Evolutionary conservation across 1,140 invertebrate species (phyloP).

Genomic region (Pseudomyrmex dendroicus): DNA sequence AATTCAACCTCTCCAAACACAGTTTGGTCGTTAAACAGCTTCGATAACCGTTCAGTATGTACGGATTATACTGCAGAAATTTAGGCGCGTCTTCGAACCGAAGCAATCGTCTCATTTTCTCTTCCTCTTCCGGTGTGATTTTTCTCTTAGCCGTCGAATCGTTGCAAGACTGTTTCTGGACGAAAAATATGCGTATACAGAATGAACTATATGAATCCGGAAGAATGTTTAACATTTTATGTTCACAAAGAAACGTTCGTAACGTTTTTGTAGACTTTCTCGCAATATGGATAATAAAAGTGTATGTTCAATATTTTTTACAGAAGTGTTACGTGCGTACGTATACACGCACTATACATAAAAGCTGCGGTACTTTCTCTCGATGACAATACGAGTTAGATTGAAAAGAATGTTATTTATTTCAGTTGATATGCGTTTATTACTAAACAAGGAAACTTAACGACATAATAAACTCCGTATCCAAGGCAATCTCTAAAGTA

Average conservation of each 20-base stretch:
- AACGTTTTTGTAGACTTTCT: not conserved
- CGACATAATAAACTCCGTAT: not conserved
- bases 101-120: constrained; percentile 83
- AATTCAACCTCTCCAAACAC: constrained; percentile 93
- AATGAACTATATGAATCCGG: not conserved
- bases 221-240: not conserved
- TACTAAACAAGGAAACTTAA: not conserved
- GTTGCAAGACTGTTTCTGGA: constrained; percentile 40
- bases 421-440: not conserved
- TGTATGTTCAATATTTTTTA: not conserved
- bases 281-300: not conserved
- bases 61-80: constrained; percentile 93
- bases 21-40: constrained; percentile 91
- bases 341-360: not conserved
- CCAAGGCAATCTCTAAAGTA: not conserved
- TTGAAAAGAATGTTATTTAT: not conserved
- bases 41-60: constrained; percentile 89
- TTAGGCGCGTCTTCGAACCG: constrained; percentile 89
- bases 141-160: constrained; percentile 77
- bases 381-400: not conserved
- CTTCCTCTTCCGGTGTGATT: constrained; percentile 79
- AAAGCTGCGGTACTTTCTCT: not conserved
- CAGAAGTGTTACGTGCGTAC: too few relatives aligned
- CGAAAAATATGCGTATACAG: not conserved
- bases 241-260: not conserved